Evolutionary conservation across 2,888 invertebrate genomes (phyloP).

Genomic region (Pycnomerus fuliginosus): DNA sequence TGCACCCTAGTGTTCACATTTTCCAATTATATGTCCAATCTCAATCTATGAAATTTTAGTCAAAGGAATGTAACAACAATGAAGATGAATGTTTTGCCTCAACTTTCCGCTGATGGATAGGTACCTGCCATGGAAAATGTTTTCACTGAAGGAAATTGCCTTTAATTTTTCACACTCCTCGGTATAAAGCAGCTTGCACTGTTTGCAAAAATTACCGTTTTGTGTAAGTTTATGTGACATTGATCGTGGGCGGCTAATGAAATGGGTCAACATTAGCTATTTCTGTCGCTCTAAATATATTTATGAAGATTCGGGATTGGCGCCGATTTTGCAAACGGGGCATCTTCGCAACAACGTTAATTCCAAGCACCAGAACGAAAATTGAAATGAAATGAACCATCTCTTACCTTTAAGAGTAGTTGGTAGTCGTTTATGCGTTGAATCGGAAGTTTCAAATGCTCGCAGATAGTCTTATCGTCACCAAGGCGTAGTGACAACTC

Average conservation of each 20-base stretch:
- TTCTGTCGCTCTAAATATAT: conserved; percentile 34
- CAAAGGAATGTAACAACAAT: no score
- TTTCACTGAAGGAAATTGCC: no score
- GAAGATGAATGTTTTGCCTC: no score
- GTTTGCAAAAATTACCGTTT: conserved; percentile 4
- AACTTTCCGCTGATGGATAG: no score
- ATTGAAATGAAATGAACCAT: neutral
- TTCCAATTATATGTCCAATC: no score
- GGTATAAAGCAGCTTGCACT: neutral
- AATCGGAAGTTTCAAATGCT: conserved; percentile 90
- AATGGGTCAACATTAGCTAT: conserved; percentile 45
- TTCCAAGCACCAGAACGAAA: conserved; percentile 1
- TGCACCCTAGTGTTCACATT: no score
- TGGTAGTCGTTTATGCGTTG: conserved; percentile 97
- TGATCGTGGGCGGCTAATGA: conserved; percentile 35
- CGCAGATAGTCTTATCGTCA: conserved; percentile 86
- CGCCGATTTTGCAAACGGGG: conserved; percentile 28
- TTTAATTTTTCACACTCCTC: conserved; percentile 1
- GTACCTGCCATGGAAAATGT: no score
- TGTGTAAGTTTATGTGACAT: conserved; percentile 29
- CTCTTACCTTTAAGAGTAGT: conserved; percentile 81
- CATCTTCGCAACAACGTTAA: neutral
- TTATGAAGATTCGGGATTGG: conserved; percentile 27
- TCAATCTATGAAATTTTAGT: no score
- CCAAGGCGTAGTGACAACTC: conserved; percentile 79